Conservation (phyloP, 2,888 invertebrate species). For the Glaucopsyche alexis region DNA sequence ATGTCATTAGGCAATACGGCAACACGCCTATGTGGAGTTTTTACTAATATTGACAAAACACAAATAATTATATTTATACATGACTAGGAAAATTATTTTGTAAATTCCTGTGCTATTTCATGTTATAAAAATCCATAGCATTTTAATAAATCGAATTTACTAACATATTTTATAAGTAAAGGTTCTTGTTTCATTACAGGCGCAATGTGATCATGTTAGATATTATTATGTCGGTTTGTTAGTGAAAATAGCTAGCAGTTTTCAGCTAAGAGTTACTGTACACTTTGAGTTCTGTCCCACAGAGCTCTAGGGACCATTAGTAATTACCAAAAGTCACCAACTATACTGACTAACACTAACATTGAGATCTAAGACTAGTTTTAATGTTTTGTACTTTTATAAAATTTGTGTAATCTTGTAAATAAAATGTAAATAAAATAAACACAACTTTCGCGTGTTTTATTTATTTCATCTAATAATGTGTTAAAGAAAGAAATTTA, state of each 20-base stretch:
- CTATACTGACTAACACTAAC: neutral
- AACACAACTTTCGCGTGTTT: neutral
- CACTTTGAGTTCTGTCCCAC: neutral
- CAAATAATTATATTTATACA: neutral
- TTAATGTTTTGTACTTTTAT: constrained; percentile 5
- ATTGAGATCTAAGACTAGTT: neutral
- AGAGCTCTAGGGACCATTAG: neutral
- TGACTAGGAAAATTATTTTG: neutral
- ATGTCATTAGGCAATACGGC: neutral
- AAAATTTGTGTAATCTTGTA: neutral
- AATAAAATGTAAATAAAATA: constrained; percentile 21
- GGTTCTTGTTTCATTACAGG: no score
- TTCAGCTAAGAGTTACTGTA: neutral
- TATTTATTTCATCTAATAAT: neutral
- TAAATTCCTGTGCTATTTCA: no score
- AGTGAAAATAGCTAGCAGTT: neutral
- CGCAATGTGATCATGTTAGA: no score
- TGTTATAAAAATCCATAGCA: no score
- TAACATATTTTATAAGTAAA: no score
- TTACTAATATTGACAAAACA: neutral
- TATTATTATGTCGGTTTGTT: no score
- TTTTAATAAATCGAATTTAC: no score
- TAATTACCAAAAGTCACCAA: neutral
- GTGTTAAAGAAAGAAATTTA: no score
- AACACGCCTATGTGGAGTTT: neutral